Conservation (phyloP, 2,113 vertebrate genomes). For the Mirounga angustirostris region DNA sequence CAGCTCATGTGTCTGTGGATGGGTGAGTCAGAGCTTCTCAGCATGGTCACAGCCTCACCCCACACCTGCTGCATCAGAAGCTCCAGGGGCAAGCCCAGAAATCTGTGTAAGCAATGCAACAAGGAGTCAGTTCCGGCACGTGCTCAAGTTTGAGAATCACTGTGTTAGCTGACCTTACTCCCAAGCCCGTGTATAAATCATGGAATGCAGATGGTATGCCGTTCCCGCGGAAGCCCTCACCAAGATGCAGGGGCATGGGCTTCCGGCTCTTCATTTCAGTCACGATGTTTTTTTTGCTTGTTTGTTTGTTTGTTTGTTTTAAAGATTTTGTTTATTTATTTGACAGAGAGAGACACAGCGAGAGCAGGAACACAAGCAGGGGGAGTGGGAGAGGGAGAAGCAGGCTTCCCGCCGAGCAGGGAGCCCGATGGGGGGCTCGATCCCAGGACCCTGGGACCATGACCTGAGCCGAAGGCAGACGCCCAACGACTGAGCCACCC, state of each 20-base stretch:
- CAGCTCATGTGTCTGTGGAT: rapidly evolving
- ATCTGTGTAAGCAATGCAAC: not conserved
- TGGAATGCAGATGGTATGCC: rapidly evolving
- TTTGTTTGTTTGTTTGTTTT: too few relatives aligned
- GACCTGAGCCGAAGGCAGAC: too few relatives aligned
- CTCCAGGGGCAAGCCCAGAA: rapidly evolving
- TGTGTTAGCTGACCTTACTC: rapidly evolving
- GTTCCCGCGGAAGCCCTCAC: rapidly evolving
- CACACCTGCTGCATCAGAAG: not conserved
- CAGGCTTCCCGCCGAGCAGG: too few relatives aligned
- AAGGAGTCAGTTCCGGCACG: rapidly evolving
- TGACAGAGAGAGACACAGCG: too few relatives aligned
- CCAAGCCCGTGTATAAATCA: rapidly evolving
- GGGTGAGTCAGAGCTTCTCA: rapidly evolving
- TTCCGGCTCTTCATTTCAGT: rapidly evolving
- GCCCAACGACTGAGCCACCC: too few relatives aligned
- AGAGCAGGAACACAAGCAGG: too few relatives aligned
- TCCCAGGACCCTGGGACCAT: too few relatives aligned
- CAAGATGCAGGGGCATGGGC: rapidly evolving
- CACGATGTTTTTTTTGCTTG: not conserved
- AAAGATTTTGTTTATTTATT: too few relatives aligned
- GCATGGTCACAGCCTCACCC: not conserved
- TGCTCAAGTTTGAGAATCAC: not conserved
- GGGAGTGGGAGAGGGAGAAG: too few relatives aligned
- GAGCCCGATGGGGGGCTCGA: too few relatives aligned